A percentile compares a stretch with the other conserved stretches of the same genome.
Evolutionary conservation across 2,113 vertebrate species (phyloP).

Genomic region (Prolemur simus): DNA sequence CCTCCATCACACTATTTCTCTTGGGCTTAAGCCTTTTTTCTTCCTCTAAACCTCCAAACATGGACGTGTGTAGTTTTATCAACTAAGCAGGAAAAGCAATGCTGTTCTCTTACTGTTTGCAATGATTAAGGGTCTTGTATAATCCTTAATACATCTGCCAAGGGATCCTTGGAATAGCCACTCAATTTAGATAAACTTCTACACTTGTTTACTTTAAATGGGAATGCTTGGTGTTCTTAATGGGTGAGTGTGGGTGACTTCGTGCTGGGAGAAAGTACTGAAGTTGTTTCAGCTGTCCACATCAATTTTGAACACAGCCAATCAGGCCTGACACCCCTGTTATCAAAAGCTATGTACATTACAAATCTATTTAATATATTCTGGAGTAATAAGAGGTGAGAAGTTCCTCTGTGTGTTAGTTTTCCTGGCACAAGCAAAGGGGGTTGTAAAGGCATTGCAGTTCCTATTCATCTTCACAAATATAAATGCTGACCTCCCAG

Average conservation of each 20-base stretch:
- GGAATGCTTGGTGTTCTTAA: background rate
- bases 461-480: conserved; percentile 28
- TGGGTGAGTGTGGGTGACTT: background rate
- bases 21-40: background rate
- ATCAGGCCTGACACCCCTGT: background rate
- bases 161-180: background rate
- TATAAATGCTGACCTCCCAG: background rate
- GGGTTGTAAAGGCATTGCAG: background rate
- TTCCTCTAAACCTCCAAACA: background rate
- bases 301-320: conserved; percentile 52
- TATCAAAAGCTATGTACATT: conserved; percentile 18
- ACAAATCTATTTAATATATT: conserved; percentile 11
- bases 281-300: conserved; percentile 43
- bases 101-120: background rate
- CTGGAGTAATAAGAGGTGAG: background rate
- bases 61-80: background rate
- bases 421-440: background rate
- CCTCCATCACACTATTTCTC: accelerated
- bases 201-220: background rate
- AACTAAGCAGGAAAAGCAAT: background rate
- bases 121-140: background rate
- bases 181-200: conserved; percentile 45
- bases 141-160: conserved; percentile 38
- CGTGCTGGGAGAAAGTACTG: background rate
- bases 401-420: background rate